phyloP scores from a whole-genome alignment of 2,113 vertebrate species.

The Antechinus flavipes region DNA sequence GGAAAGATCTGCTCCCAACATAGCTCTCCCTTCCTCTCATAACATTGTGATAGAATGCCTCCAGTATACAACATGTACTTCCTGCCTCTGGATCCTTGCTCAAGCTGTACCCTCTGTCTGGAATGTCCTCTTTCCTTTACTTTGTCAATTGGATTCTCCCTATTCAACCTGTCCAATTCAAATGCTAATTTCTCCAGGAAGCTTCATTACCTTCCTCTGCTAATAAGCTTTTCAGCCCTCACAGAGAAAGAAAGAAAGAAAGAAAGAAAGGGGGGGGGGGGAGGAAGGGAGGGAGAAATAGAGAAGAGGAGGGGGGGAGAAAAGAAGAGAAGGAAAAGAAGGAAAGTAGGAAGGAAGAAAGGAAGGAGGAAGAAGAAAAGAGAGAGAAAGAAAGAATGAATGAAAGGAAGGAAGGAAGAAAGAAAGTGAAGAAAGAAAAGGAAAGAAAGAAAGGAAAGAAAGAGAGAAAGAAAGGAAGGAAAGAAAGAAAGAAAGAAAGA shows the following conservation, averaged over 20 bases:
- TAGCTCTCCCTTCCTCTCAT: no score
- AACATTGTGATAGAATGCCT: background rate
- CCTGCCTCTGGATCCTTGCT: background rate
- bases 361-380: no score
- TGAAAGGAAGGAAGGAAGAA: no score
- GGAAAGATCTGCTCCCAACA: background rate
- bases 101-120: background rate
- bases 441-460: no score
- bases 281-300: no score
- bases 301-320: no score
- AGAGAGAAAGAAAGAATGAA: no score
- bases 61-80: background rate
- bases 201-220: background rate
- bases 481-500: no score
- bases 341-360: no score
- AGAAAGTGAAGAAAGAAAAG: no score
- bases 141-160: background rate
- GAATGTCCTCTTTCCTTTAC: background rate
- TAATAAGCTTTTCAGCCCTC: background rate
- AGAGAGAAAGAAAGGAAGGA: no score
- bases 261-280: background rate
- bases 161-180: background rate
- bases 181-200: background rate
- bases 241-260: background rate
- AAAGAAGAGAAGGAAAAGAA: no score